phyloP scores from a whole-genome alignment of 2,888 invertebrate genomes.

The Nasonia oneida region DNA sequence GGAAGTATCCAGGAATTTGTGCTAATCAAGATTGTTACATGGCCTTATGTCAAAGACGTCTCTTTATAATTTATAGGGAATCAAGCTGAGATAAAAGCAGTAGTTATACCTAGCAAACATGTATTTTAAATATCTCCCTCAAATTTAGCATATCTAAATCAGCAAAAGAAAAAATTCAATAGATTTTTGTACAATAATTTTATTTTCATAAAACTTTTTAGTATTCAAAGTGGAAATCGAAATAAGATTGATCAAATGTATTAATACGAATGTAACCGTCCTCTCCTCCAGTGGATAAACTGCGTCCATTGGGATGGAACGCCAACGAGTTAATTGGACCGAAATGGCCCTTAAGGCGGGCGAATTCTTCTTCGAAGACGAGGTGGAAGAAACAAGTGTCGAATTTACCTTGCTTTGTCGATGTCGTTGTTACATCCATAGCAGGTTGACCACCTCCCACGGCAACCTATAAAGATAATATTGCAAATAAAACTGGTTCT shows the following conservation, averaged over 20 bases:
- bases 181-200: conserved; percentile 76
- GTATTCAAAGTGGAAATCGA: conserved; percentile 96
- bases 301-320: conserved; percentile 98
- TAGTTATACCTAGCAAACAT: too few relatives aligned
- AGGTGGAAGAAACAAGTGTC: conserved; percentile 91
- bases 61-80: too few relatives aligned
- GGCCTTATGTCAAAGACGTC: too few relatives aligned
- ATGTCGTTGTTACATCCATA: conserved; percentile 98
- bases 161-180: neutral
- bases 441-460: conserved; percentile 99
- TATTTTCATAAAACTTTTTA: conserved; percentile 70
- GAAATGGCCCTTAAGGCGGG: conserved; percentile 98
- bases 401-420: conserved; percentile 96
- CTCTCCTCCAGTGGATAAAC: conserved; percentile 98
- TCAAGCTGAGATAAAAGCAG: too few relatives aligned
- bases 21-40: too few relatives aligned
- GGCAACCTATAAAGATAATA: conserved; percentile 83
- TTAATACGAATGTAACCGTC: conserved; percentile 99
- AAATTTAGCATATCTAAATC: too few relatives aligned
- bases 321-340: conserved; percentile 99
- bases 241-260: conserved; percentile 97
- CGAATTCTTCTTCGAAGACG: conserved; percentile 89
- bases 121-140: too few relatives aligned
- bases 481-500: neutral
- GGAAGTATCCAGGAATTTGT: too few relatives aligned